Evolutionary conservation across 2,797 vertebrate genomes (phyloP).

Genomic region (Craterocephalus amniculus): DNA sequence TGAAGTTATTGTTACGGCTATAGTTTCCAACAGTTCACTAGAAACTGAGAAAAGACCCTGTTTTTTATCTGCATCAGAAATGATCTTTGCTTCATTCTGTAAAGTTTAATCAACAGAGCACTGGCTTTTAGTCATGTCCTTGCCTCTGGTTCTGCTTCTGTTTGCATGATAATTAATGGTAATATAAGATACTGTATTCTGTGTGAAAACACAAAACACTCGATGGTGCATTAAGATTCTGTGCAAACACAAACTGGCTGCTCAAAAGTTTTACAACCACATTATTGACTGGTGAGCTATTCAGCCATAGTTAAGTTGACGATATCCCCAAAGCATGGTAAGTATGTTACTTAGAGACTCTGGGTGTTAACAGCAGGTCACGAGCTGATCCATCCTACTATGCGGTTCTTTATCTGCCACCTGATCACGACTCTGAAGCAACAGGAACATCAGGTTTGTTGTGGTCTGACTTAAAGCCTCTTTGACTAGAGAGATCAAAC

Average conservation of each 20-base stretch:
- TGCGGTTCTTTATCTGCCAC: conserved; percentile 23
- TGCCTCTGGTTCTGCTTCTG: background rate
- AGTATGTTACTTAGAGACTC: background rate
- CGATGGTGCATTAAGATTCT: background rate
- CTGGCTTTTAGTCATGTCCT: no score
- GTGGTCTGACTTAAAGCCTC: conserved; percentile 78
- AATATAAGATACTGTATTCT: conserved; percentile 7
- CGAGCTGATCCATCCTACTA: conserved; percentile 7
- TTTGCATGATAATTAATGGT: conserved; percentile 25
- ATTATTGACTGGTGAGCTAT: background rate
- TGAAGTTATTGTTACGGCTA: background rate
- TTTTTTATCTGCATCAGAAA: background rate
- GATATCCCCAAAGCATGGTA: background rate
- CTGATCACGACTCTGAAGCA: conserved; percentile 48
- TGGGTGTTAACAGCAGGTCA: conserved; percentile 20
- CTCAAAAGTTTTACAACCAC: background rate
- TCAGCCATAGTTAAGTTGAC: background rate
- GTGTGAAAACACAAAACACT: background rate
- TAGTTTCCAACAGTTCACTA: background rate
- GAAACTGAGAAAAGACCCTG: background rate
- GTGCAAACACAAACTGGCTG: background rate
- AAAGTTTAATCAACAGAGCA: background rate
- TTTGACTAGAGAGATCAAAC: conserved; percentile 78
- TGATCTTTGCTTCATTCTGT: background rate
- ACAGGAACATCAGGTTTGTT: conserved; percentile 70